Conservation (phyloP, 2,888 invertebrate species). For the Luperina nickerlii region DNA sequence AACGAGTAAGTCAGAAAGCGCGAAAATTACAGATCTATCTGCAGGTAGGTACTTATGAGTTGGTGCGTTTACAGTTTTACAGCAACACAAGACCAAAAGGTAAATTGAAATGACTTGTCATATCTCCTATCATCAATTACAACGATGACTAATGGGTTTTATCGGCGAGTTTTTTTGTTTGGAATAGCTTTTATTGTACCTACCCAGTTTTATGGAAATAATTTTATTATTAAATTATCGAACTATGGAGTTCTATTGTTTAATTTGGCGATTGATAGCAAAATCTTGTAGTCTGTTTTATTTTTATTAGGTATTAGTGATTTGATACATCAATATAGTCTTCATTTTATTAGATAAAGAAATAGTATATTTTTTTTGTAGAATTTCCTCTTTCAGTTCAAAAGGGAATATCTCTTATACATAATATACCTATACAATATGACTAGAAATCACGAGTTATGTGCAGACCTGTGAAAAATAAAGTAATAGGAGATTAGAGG, state of each 20-base stretch:
- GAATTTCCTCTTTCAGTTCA: background rate
- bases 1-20: background rate
- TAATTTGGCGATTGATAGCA: constrained; percentile 15
- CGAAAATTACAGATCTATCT: constrained; percentile 5
- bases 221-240: constrained; percentile 13
- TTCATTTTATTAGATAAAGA: constrained; percentile 1
- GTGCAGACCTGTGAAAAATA: background rate
- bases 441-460: background rate
- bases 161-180: constrained; percentile 13
- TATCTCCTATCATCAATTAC: constrained; percentile 4
- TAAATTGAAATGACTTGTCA: constrained; percentile 33
- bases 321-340: background rate
- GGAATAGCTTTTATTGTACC: constrained; percentile 27
- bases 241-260: constrained; percentile 19
- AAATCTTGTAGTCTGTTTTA: constrained; percentile 21
- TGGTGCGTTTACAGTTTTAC: background rate
- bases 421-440: background rate
- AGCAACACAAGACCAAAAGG: constrained; percentile 1
- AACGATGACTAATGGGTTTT: constrained; percentile 41
- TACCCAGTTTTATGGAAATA: constrained; percentile 16
- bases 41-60: background rate
- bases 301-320: constrained; percentile 8
- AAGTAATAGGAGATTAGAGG: background rate
- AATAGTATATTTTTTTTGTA: background rate
- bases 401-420: background rate